Base-by-base conservation (phyloP, 2,113 vertebrate species). In the Theropithecus gelada region DNA sequence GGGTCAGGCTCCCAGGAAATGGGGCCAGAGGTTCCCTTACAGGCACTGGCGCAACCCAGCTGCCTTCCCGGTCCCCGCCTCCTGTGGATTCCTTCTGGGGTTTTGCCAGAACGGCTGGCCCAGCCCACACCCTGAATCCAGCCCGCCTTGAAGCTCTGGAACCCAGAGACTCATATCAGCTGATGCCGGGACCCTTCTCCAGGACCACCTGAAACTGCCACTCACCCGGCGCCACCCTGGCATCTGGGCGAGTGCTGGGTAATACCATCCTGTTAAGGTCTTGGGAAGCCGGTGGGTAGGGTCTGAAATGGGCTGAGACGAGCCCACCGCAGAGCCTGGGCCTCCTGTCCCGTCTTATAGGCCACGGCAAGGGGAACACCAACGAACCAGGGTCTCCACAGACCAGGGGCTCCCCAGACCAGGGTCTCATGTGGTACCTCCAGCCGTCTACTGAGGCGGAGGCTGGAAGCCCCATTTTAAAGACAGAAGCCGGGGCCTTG, bases 1-100 rank as follows among this genome's bases (percentile, higher is more conserved):
- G 96, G 97, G 96, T 92, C 5, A 4, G 38, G 92, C 50, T 66
- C 97, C 98, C 96, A 81, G 97, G 95, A 96, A 96, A 96, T 76
- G 43, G 93, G 92, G 97, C 86, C 94, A 96, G 95, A 97, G 97
- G 94, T 70, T 93, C 66, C 88, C 5, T 32, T 0, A 17, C 66
- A 25, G 18, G 18, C 18, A 2, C 70, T 25, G 52, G 50, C 38
- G 23, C 38, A 1, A 79, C 82, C 43, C 3, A 40, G 17, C 45
- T 30, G 30, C 72, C 85, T 93, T 43, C 50, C 12, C 8, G n/a
- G 23, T 35, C n/a, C 80, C 70, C 22, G 30, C 23, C 0, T 0
- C 43, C 14, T 2, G 35, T 61, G 0, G 38, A 20, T 84, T 81
- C 70, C 23, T 50, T 35, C 35, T 13, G 20, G 38, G 84, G 78